These are phyloP conservation scores for Corythornis vintsioides DNA, from an alignment of 2,113 vertebrate genomes.

Conservation along the genomic window DNA sequence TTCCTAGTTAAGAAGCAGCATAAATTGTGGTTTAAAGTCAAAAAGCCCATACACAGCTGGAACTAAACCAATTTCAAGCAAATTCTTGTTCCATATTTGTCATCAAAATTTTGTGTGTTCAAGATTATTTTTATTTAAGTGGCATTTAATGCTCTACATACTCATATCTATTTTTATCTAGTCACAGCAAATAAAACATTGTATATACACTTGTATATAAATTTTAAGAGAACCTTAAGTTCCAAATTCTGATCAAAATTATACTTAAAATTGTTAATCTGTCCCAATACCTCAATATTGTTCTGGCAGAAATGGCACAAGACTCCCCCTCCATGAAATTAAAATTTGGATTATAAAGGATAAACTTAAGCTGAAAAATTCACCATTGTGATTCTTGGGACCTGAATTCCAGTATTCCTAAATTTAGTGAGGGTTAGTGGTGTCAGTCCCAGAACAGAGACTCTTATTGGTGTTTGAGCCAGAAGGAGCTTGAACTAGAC, in stretches of 20 bases:
- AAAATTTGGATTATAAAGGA: background rate
- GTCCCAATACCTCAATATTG: rapidly evolving
- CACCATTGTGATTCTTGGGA: background rate
- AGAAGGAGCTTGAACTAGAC: background rate
- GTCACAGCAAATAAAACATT: background rate
- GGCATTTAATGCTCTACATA: background rate
- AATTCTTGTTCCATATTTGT: background rate
- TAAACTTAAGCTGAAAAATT: background rate
- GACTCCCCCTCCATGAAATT: background rate
- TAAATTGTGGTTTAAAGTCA: background rate
- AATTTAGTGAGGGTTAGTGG: background rate
- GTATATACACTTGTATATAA: too few species aligned
- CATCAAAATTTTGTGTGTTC: background rate
- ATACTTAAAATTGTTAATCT: background rate
- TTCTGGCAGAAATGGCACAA: background rate
- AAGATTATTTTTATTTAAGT: background rate
- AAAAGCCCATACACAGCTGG: background rate
- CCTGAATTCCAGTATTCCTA: background rate
- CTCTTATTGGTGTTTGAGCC: background rate
- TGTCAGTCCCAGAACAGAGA: background rate
- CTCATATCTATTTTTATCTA: background rate
- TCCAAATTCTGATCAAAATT: background rate
- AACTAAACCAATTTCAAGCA: background rate
- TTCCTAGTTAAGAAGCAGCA: background rate
- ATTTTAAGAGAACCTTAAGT: background rate